These are phyloP conservation scores for Peromyscus leucopus DNA, from an alignment of 2,113 vertebrate species.

Conservation along the genomic window DNA sequence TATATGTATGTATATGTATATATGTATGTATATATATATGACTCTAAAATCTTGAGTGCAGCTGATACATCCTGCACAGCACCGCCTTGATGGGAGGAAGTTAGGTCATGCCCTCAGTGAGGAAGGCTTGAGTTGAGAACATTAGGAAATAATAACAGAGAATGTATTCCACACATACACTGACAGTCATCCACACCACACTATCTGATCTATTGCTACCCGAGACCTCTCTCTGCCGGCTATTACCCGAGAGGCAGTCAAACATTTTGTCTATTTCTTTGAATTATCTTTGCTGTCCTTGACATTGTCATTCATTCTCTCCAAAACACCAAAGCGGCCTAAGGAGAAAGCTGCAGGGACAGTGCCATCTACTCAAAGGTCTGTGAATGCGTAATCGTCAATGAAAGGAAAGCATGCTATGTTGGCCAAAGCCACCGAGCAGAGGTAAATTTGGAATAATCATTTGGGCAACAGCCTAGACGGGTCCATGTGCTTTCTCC, in stretches of 20 bases:
- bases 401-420: slow-evolving; percentile 30
- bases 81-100: neutral
- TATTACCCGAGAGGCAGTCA: slow-evolving; percentile 30
- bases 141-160: neutral
- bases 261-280: slow-evolving; percentile 51
- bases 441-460: slow-evolving; percentile 1
- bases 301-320: slow-evolving; percentile 25
- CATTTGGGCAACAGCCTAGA: neutral
- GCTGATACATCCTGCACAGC: neutral
- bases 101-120: neutral
- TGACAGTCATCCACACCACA: neutral
- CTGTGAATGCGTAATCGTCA: slow-evolving; percentile 21
- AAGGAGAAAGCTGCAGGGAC: slow-evolving; percentile 49
- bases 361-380: slow-evolving; percentile 46
- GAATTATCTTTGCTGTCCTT: slow-evolving; percentile 55
- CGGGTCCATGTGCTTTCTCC: neutral
- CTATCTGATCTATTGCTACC: neutral
- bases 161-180: neutral
- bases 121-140: neutral
- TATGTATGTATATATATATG: neutral
- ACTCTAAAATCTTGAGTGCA: neutral
- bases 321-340: slow-evolving; percentile 40
- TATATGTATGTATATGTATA: no score
- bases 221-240: neutral
- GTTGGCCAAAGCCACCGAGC: neutral